Evolutionary conservation across 2,797 vertebrate species (phyloP), one percentile per base, ranked within the genome.

Genomic region (Poeciliopsis turneri): DNA sequence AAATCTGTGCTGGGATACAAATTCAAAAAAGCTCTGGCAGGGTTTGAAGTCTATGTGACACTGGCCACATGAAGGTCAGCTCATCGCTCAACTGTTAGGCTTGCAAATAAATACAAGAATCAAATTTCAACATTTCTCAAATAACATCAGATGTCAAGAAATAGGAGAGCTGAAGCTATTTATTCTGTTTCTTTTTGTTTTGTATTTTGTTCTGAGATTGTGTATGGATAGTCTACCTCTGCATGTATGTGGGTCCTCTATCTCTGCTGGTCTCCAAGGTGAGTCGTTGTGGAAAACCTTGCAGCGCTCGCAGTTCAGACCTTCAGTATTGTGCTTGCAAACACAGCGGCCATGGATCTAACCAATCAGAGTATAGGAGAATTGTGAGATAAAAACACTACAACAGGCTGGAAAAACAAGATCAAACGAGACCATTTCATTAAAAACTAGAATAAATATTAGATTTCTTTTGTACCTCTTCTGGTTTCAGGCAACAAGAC

Each of bases 311-410:
- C 97, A 97, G 94, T 97, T 97, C 87, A 97, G 89, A 2, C 97
- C 97, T 78, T 96, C 94, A 0, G 97, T 97, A 73, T 96, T 96
- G 76, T 98, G 97, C 81, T 95, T 93, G 84, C 97, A 98, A 20
- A 97, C 90, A 7, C 97, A 98, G 30, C 94, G 95, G 0, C 97
- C 97, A 0, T 97, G 97, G 78, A 98, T 96, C 97, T 97, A 88
- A 5, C 72, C 77, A 83, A 84, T 75, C 43, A 75, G 4, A 85
- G 57, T 3, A 45, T 9, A 79, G 49, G 30, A 64, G 57, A 23
- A 73, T 12, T 9, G 66, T 28, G 3, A 64, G 3, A 7, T 69
- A n/a, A 49, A 41, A 47, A 57, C 7, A 7, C 51, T 28, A 59
- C 33, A 61, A 15, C 30, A 49, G 46, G 3, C 30, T 49, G 41